Base-by-base conservation (phyloP, 2,888 invertebrate genomes). In the Andrena dorsata region DNA sequence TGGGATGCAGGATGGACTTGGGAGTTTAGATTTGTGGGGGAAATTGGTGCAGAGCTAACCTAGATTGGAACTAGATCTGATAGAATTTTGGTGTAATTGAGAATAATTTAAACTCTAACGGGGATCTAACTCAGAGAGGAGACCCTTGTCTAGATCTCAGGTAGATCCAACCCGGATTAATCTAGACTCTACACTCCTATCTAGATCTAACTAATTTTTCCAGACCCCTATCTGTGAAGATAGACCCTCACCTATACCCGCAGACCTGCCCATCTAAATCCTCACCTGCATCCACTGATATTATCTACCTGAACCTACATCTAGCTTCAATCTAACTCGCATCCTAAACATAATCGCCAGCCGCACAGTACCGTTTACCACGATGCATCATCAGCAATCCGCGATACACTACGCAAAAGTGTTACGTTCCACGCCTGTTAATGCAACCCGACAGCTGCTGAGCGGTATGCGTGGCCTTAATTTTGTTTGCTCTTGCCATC, bases 401-500 rank as follows among this genome's bases (percentile, higher is more conserved):
- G 64, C 23, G 20, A 53, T 64, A 53, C 56, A 30, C n/a, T n/a
- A 26, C 13, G 28, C 28, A 64, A 74, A 81, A 80, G 72, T 72
- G 53, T 80, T 78, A 80, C 68, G 30, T 72, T 72, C 69, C 49
- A 28, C 56, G 23, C 41, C 10, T 23, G 51, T 53, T 32, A 26
- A 26, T 64, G 35, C 20, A 56, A 56, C 58, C 53, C 75, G 56
- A 81, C 82, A 82, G 82, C 69, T 81, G 81, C 30, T 64, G 49
- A n/a, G 23, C 41, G 41, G 32, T 56, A 51, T 61, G 56, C 68
- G 35, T 56, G 61, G 32, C 56, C 65, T 74, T 70, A 72, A 68
- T 77, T 76, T 82, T 81, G 70, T 77, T 71, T 64, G 56, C 76
- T 82, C 61, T 76, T 78, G 66, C 69, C 72, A 76, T 74, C 65